Evolutionary conservation across 2,888 invertebrate species (phyloP).

Genomic region (Dynastes maya): DNA sequence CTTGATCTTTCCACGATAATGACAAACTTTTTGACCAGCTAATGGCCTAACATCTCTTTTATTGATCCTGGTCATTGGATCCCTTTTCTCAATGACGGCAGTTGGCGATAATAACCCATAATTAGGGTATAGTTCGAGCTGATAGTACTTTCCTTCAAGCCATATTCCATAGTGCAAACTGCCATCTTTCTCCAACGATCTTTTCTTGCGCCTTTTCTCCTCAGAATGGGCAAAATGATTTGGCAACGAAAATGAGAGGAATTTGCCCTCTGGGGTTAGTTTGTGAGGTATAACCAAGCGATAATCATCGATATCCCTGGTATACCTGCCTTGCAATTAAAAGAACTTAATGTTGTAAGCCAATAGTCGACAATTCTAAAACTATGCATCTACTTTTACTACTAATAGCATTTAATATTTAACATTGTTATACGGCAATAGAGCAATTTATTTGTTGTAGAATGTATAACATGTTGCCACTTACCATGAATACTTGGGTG

Average conservation of each 20-base stretch:
- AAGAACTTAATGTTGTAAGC: conserved; percentile 30
- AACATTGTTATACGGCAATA: too few relatives aligned
- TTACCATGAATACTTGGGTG: conserved; percentile 50
- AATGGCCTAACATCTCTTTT: conserved; percentile 61
- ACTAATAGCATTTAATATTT: too few relatives aligned
- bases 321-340: conserved; percentile 69
- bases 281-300: conserved; percentile 71
- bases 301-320: conserved; percentile 69
- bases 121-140: conserved; percentile 71
- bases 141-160: conserved; percentile 64
- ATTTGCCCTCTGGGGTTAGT: conserved; percentile 68
- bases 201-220: conserved; percentile 53
- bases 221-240: conserved; percentile 68
- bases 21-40: conserved; percentile 67
- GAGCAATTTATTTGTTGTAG: neutral
- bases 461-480: conserved; percentile 11
- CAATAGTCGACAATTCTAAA: neutral
- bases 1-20: conserved; percentile 72
- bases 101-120: conserved; percentile 71
- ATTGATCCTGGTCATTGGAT: conserved; percentile 62
- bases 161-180: conserved; percentile 65
- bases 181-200: conserved; percentile 56
- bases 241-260: conserved; percentile 70
- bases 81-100: conserved; percentile 64
- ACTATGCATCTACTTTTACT: too few relatives aligned